A percentile compares a stretch with the other conserved stretches of the same genome.
phyloP scores from a whole-genome alignment of 2,888 invertebrate genomes.

The Epinotia nisella region DNA sequence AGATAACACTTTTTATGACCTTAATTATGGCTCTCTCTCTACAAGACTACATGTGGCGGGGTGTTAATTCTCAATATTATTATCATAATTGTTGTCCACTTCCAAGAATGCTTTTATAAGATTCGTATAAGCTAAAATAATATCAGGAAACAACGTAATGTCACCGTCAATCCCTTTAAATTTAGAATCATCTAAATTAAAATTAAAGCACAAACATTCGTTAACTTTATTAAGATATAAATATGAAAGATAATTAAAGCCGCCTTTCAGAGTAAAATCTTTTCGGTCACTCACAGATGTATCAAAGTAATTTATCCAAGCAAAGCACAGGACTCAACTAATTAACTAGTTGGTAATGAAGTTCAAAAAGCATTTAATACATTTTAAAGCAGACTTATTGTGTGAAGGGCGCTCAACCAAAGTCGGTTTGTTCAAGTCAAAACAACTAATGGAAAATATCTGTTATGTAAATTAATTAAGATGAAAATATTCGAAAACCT shows the following conservation, averaged over 20 bases:
- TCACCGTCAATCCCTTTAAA: slow-evolving; percentile 23
- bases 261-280: slow-evolving; percentile 12
- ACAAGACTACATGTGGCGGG: slow-evolving; percentile 66
- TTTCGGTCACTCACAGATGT: slow-evolving; percentile 39
- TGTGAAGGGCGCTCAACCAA: slow-evolving; percentile 9
- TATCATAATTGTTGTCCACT: slow-evolving; percentile 76
- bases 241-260: slow-evolving; percentile 10
- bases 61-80: slow-evolving; percentile 80
- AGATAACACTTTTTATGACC: slow-evolving; percentile 76
- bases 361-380: slow-evolving; percentile 20
- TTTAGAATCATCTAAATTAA: slow-evolving; percentile 28
- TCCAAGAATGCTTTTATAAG: slow-evolving; percentile 58
- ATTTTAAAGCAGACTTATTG: slow-evolving; percentile 17
- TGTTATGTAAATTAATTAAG: slow-evolving; percentile 31
- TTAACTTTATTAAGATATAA: slow-evolving; percentile 24
- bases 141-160: slow-evolving; percentile 51
- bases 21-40: slow-evolving; percentile 71
- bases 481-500: slow-evolving; percentile 16
- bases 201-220: background rate
- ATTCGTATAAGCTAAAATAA: slow-evolving; percentile 54
- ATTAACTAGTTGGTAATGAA: slow-evolving; percentile 39
- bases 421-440: slow-evolving; percentile 16
- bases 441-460: slow-evolving; percentile 38
- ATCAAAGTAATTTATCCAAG: slow-evolving; percentile 37
- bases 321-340: slow-evolving; percentile 28